Evolutionary conservation across 2,888 invertebrate genomes (phyloP), one percentile per base, ranked within the genome.

Genomic region (Ophion obscuratus): DNA sequence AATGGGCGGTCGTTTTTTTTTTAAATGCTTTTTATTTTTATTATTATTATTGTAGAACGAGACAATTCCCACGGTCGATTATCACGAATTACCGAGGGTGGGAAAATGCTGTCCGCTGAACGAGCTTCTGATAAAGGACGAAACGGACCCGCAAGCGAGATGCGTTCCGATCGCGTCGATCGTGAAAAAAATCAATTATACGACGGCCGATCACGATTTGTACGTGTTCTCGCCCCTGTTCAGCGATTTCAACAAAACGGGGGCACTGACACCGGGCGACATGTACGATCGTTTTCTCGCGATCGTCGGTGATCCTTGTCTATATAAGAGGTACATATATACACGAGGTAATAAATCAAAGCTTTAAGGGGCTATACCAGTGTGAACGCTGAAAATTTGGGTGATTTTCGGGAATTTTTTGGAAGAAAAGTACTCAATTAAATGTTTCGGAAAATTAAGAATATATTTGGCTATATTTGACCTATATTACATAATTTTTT

Each of bases 291-390:
- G 94, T 40, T 96, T 95, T 89, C 95, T 95, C 86, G 95, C 95
- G 1, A 94, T 96, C 68, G 94, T 95, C 68, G 96, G 96, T 31
- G 95, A 95, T 89, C 96, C 95, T 68, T 96, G 96, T 91, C 90
- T 89, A 87, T 94, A 95, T 90, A 95, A 95, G 91, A 96, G 95
- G 96, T 96, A 9, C 9, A 40, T 40, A 3, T 53, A 53, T 14
- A 53, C 11, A 5, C 14, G 17, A 53, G 14, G 14, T 17, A 53
- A 14, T 5, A 53, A 17, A 53, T 17, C 5, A 10, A 11, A 47
- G 1, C 11, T 6, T 44, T 44, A 9, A 47, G 11, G 11, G n/a
- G n/a, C n/a, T n/a, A n/a, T n/a, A n/a, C n/a, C n/a, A n/a, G n/a
- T n/a, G n/a, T n/a, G n/a, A n/a, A n/a, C n/a, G n/a, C n/a, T n/a